Evolutionary conservation across 2,797 vertebrate species (phyloP).

Genomic region (Sylvia borin): DNA sequence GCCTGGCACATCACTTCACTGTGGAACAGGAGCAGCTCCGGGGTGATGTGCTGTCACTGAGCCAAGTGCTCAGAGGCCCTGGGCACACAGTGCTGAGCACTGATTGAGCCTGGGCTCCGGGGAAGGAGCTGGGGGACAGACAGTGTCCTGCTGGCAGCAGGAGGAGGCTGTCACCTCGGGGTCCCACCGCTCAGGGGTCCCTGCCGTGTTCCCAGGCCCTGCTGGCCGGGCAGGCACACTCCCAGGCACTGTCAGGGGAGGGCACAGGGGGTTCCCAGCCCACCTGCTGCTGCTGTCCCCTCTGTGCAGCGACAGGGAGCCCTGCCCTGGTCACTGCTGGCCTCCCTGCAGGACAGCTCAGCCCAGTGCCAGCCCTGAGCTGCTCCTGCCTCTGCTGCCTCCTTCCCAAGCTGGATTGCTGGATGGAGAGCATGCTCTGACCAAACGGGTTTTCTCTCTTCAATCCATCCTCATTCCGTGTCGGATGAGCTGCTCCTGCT

Average conservation of each 20-base stretch:
- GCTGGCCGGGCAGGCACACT: background rate
- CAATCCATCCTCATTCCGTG: background rate
- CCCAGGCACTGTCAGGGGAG: accelerated
- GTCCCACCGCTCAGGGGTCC: too few relatives aligned
- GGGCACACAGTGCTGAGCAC: background rate
- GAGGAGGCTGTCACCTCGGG: background rate
- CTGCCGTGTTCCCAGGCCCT: too few relatives aligned
- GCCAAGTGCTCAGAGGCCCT: accelerated
- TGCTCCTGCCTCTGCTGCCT: background rate
- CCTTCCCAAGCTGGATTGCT: background rate
- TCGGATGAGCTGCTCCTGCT: background rate
- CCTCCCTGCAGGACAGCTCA: background rate
- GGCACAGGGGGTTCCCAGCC: background rate
- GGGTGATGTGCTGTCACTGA: background rate
- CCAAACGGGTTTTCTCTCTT: background rate
- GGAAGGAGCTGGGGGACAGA: too few relatives aligned
- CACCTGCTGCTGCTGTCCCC: accelerated
- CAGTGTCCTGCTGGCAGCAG: too few relatives aligned
- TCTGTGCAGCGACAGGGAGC: accelerated
- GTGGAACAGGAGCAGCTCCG: background rate
- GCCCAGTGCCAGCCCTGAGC: background rate
- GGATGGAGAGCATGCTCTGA: background rate
- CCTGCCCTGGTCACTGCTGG: background rate
- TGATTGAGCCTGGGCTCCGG: too few relatives aligned
- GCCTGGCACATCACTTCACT: background rate